Conservation (phyloP, 1,140 invertebrate species). For the Nixonia krombeini region DNA sequence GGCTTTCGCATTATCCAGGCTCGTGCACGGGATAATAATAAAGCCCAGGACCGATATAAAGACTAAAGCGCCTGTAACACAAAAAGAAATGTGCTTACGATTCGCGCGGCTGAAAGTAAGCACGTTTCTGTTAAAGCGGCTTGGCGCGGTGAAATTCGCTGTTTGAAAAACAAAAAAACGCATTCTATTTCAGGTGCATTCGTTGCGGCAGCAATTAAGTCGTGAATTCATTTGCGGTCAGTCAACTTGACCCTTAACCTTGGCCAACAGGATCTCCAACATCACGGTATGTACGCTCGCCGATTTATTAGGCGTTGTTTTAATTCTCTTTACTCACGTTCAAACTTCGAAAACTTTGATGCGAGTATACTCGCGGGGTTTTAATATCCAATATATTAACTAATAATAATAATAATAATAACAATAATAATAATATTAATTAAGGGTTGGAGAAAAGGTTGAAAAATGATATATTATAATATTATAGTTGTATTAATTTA, state of each 20-base stretch:
- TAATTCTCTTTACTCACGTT: no score
- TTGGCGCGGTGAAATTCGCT: no score
- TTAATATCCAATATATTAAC: no score
- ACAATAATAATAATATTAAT: no score
- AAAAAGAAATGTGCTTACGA: neutral
- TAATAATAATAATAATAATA: no score
- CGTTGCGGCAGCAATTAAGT: conserved; percentile 37
- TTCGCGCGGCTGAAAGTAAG: neutral
- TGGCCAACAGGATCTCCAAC: conserved; percentile 44
- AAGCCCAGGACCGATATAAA: neutral
- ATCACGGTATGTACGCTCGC: conserved; percentile 21
- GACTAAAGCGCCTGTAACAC: conserved; percentile 20
- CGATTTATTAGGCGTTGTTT: conserved; percentile 29
- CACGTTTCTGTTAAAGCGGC: no score
- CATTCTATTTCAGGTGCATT: conserved; percentile 18
- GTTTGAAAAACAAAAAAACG: conserved; percentile 3
- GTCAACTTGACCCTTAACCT: conserved; percentile 50
- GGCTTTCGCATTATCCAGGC: neutral
- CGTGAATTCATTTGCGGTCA: conserved; percentile 46
- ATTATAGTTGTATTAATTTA: no score
- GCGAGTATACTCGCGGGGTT: no score
- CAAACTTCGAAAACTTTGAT: no score
- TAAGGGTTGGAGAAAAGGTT: no score
- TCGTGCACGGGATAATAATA: neutral
- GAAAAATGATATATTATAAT: no score